A percentile compares a stretch with the other conserved stretches of the same genome.
Conservation (phyloP, 2,888 invertebrate species). For the Diarsia dahlii region DNA sequence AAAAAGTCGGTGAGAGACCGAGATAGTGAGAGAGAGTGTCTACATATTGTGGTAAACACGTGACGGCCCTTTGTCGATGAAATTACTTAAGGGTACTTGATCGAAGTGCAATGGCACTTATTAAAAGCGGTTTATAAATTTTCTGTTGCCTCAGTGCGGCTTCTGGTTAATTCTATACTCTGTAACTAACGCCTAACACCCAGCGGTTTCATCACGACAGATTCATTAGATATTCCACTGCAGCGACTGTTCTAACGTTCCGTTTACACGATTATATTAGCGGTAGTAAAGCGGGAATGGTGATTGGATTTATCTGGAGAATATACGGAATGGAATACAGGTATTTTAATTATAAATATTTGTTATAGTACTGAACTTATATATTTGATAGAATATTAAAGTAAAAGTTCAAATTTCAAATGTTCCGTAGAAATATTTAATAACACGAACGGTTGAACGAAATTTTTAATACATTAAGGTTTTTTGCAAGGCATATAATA, state of each 20-base stretch:
- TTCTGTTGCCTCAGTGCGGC: background rate
- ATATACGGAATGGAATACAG: constrained; percentile 22
- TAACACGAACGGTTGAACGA: background rate
- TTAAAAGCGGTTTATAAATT: background rate
- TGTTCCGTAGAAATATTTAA: background rate
- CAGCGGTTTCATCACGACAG: constrained; percentile 57
- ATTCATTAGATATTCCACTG: constrained; percentile 70
- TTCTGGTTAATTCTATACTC: constrained; percentile 30
- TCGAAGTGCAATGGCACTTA: no score
- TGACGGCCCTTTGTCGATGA: no score
- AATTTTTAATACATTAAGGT: background rate
- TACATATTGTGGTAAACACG: no score
- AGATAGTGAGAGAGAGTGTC: no score
- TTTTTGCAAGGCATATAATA: background rate
- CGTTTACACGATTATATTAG: constrained; percentile 58
- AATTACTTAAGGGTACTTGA: no score
- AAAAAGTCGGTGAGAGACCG: no score
- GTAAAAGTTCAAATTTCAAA: no score
- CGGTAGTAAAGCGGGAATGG: constrained; percentile 48
- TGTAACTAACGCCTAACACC: constrained; percentile 51
- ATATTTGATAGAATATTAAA: background rate
- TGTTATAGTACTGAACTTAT: background rate
- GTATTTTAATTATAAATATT: background rate
- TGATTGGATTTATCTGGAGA: constrained; percentile 55
- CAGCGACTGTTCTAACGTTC: constrained; percentile 50